Evolutionary conservation across 2,888 invertebrate species (phyloP).

Genomic region (Alsophila aescularia): DNA sequence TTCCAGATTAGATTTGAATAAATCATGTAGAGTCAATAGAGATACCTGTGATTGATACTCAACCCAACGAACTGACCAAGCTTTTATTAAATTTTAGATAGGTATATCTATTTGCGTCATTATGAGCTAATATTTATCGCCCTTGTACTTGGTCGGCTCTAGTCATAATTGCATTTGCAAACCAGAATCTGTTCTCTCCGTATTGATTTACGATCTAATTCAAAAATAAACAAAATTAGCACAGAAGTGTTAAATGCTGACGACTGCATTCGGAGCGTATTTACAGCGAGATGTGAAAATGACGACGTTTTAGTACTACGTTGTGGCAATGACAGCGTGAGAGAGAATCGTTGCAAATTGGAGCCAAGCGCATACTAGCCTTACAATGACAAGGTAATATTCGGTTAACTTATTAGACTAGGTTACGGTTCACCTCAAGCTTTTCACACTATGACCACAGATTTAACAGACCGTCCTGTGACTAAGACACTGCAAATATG

Average conservation of each 20-base stretch:
- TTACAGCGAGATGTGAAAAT: too few relatives aligned
- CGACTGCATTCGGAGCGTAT: background rate
- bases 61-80: too few relatives aligned
- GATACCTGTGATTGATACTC: too few relatives aligned
- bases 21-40: too few relatives aligned
- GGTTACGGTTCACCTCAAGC: background rate
- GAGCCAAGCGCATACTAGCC: background rate
- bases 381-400: background rate
- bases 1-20: too few relatives aligned
- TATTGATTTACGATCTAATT: slow-evolving; percentile 12
- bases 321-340: background rate
- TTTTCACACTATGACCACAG: slow-evolving; percentile 8
- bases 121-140: background rate
- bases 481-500: slow-evolving; percentile 11
- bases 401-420: background rate
- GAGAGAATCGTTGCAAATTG: background rate
- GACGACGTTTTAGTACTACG: background rate
- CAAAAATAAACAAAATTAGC: slow-evolving; percentile 29
- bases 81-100: background rate
- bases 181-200: background rate
- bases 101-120: background rate
- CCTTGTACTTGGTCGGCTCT: slow-evolving; percentile 15
- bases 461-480: too few relatives aligned
- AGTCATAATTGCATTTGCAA: slow-evolving; percentile 1
- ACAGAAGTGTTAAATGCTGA: slow-evolving; percentile 22